phyloP scores from a whole-genome alignment of 2,113 vertebrate genomes.

The Paralichthys olivaceus region DNA sequence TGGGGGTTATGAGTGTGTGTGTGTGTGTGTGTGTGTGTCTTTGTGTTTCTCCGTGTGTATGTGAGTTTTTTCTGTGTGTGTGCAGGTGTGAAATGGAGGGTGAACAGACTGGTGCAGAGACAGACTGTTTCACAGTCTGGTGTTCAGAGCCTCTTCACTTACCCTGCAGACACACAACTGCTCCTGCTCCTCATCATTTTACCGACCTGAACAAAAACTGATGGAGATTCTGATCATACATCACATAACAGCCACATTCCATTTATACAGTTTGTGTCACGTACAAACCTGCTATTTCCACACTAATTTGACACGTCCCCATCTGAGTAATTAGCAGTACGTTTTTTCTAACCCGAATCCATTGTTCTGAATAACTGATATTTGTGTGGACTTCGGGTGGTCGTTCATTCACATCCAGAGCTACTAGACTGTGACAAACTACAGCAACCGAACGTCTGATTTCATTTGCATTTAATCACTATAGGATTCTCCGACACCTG shows the following conservation, averaged over 20 bases:
- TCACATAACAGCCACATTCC: slow-evolving; percentile 31
- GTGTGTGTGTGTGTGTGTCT: too few species aligned
- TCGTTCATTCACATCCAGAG: slow-evolving; percentile 28
- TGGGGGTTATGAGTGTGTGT: too few species aligned
- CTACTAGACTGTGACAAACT: slow-evolving; percentile 55
- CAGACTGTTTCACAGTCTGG: slow-evolving; percentile 75
- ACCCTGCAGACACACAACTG: slow-evolving; percentile 21
- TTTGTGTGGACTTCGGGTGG: neutral
- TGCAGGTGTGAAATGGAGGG: slow-evolving; percentile 61
- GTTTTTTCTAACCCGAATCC: neutral
- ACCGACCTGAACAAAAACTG: slow-evolving; percentile 58
- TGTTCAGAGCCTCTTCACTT: slow-evolving; percentile 49
- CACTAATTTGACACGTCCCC: neutral
- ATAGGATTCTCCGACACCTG: slow-evolving; percentile 75
- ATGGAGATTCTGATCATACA: slow-evolving; percentile 47
- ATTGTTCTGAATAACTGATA: neutral
- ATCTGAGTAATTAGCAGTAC: neutral
- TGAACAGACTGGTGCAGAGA: slow-evolving; percentile 47
- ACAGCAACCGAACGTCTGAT: slow-evolving; percentile 42
- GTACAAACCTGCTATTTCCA: neutral
- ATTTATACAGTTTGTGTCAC: slow-evolving; percentile 2
- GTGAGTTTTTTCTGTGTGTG: slow-evolving; percentile 5
- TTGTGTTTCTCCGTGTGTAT: too few species aligned
- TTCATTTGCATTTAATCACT: slow-evolving; percentile 78
- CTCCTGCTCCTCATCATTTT: slow-evolving; percentile 41